A percentile compares a stretch with the other conserved stretches of the same genome.
phyloP scores from a whole-genome alignment of 2,888 invertebrate genomes.

The Copidosoma aretas region DNA sequence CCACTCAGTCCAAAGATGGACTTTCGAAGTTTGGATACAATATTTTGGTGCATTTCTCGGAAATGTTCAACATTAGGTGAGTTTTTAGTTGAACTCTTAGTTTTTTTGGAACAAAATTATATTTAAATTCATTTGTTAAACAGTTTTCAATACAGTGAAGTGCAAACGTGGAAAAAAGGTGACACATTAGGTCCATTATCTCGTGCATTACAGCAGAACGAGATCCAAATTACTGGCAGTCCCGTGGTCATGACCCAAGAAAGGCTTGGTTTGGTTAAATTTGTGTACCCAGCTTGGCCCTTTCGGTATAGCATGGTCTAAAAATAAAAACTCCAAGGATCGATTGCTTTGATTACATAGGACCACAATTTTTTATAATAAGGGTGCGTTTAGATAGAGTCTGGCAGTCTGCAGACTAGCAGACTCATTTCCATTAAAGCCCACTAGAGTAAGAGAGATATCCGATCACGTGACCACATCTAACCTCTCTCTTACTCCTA shows the following conservation, averaged over 20 bases:
- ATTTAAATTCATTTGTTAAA: background rate
- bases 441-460: too few species aligned
- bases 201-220: slow-evolving; percentile 2
- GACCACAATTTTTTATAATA: background rate
- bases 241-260: slow-evolving; percentile 15
- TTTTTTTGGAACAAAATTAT: background rate
- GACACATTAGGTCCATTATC: slow-evolving; percentile 42
- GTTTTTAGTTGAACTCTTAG: background rate
- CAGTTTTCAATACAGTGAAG: slow-evolving; percentile 27
- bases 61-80: slow-evolving; percentile 46
- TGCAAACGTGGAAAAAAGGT: slow-evolving; percentile 24
- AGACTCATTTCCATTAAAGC: too few species aligned
- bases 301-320: slow-evolving; percentile 37
- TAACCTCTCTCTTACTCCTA: too few species aligned
- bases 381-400: too few species aligned
- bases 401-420: too few species aligned
- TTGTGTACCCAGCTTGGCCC: slow-evolving; percentile 21
- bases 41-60: slow-evolving; percentile 34
- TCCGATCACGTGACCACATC: too few species aligned
- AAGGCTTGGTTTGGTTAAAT: slow-evolving; percentile 15
- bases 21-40: slow-evolving; percentile 36
- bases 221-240: slow-evolving; percentile 29
- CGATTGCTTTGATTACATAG: background rate
- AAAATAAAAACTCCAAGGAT: too few species aligned
- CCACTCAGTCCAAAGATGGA: slow-evolving; percentile 14